These are phyloP conservation scores for Micromussa lordhowensis DNA, from an alignment of 92 coral and sea anemone species.

Conservation along the genomic window DNA sequence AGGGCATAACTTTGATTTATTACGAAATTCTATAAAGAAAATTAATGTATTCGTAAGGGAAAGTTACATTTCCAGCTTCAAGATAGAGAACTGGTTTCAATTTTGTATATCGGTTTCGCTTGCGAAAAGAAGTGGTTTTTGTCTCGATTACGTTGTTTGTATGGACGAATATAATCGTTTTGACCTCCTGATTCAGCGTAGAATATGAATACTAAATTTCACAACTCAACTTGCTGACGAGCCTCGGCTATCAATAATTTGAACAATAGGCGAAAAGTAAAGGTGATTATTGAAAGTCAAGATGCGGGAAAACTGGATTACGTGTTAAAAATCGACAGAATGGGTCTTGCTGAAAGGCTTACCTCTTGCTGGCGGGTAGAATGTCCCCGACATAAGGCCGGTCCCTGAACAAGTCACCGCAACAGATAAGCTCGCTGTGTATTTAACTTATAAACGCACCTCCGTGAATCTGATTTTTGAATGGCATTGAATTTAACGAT, in stretches of 20 bases:
- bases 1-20: background rate
- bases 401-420: background rate
- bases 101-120: background rate
- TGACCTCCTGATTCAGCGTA: background rate
- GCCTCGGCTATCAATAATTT: background rate
- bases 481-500: conserved; percentile 7
- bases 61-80: background rate
- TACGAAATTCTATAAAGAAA: background rate
- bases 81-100: background rate
- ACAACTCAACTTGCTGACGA: background rate
- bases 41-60: background rate
- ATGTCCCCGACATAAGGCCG: background rate
- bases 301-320: background rate
- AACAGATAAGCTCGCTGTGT: background rate
- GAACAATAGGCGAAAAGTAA: background rate
- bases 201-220: background rate
- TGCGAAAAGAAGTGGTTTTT: background rate
- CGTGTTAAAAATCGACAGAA: background rate
- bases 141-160: background rate
- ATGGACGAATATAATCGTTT: background rate
- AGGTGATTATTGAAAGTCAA: background rate
- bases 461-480: background rate
- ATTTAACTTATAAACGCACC: background rate
- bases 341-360: background rate
- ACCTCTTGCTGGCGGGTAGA: background rate